Base-by-base conservation (phyloP, 1,140 invertebrate genomes). In the Probaryconus sp. region DNA sequence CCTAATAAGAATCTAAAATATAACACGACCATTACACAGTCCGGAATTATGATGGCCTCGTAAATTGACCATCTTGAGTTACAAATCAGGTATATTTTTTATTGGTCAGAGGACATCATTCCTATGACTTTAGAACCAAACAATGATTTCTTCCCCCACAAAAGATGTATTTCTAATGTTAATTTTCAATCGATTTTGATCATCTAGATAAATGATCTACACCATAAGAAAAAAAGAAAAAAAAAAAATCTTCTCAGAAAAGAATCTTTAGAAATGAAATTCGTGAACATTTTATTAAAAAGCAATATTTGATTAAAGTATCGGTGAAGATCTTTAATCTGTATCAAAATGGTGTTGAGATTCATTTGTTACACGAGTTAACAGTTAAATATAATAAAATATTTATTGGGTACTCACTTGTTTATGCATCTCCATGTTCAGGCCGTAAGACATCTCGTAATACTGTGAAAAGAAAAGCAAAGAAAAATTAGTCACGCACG, bases 361-460 rank as follows among this genome's bases (percentile, higher is more conserved):
- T n/a, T n/a, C n/a, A n/a, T n/a, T n/a, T n/a, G n/a, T n/a, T n/a
- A n/a, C n/a, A n/a, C 28, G 9, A 30, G 28, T 2, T 9, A 5
- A n/a, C 53, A 40, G 21, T 30, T 5, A 30, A 30, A 24, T 21
- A 13, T 17, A 5, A 21, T n/a, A 47, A 47, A 28, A 14, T 43
- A 24, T 11, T 9, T 24, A 2, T 55, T 43, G 42, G 24, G 2
- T 21, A 51, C 91, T 92, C 91, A 97, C 96, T 94, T 98, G 98
- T 93, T 99, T 99, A 89, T 98, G 97, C 96, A 99, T 98, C 92
- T 99, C 98, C 80, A 99, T 97, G 89, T 99, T 99, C 84, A 99
- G 92, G 76, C 97, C 97, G 90, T 98, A 99, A 18, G 97, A 98
- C 97, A 99, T 99, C 91, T 99, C 98, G 91, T 99, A 99, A 90